A percentile compares a stretch with the other conserved stretches of the same genome.
phyloP scores from a whole-genome alignment of 2,113 vertebrate species.

The Lichenostomus cassidix region DNA sequence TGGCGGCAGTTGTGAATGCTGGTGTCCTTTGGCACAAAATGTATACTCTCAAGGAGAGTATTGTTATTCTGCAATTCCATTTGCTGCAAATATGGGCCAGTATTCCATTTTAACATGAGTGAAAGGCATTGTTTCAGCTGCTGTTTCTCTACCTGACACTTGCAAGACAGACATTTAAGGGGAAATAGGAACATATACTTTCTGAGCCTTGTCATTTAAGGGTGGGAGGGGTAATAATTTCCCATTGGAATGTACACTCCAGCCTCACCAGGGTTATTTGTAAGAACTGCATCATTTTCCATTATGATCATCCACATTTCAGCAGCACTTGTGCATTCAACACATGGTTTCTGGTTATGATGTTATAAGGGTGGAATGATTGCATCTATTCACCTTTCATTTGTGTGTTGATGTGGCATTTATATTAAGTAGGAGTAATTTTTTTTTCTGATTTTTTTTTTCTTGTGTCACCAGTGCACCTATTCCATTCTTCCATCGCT shows the following conservation, averaged over 20 bases:
- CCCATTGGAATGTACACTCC: conserved; percentile 44
- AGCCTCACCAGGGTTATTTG: conserved; percentile 52
- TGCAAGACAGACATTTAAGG: not conserved
- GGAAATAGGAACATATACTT: conserved; percentile 3
- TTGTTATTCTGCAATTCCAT: not conserved
- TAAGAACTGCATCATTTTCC: conserved; percentile 64
- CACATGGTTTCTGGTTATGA: conserved; percentile 64
- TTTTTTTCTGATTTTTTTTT: conserved; percentile 88
- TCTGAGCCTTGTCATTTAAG: conserved; percentile 12
- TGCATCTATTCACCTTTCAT: conserved; percentile 80
- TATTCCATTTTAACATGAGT: conserved; percentile 8
- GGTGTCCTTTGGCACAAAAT: not conserved
- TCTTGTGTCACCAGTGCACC: conserved; percentile 90
- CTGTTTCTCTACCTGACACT: conserved; percentile 8
- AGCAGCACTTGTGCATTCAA: conserved; percentile 66
- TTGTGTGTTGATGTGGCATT: conserved; percentile 87
- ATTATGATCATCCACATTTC: conserved; percentile 70
- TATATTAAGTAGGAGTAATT: conserved; percentile 88
- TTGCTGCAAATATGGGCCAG: not conserved
- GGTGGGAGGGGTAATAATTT: conserved; percentile 66
- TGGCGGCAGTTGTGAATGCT: not conserved
- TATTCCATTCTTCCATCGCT: conserved; percentile 97
- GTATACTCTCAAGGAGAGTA: not conserved
- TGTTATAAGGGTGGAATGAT: conserved; percentile 73
- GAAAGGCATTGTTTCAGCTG: conserved; percentile 43